Conservation (phyloP, 2,113 vertebrate genomes). For the Aythya baeri region DNA sequence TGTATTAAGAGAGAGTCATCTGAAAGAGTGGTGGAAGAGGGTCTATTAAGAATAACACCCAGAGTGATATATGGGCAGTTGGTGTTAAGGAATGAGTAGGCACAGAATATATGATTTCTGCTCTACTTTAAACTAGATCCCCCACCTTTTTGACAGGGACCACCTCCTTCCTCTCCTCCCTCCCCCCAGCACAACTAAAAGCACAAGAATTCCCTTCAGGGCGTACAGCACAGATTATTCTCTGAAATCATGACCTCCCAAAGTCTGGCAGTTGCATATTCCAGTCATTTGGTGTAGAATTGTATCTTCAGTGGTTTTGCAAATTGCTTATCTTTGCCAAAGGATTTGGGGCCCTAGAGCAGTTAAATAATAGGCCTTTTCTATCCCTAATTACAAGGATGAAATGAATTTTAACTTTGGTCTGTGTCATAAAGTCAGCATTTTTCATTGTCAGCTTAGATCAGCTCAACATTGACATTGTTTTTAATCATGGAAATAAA, state of each 20-base stretch:
- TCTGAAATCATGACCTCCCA: neutral
- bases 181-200: neutral
- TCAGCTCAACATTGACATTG: neutral
- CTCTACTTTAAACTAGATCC: constrained; percentile 35
- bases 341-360: neutral
- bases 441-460: constrained; percentile 36
- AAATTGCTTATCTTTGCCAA: neutral
- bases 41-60: constrained; percentile 19
- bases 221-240: neutral
- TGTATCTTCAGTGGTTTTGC: neutral
- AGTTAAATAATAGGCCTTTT: neutral
- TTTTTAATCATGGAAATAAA: neutral
- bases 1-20: neutral
- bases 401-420: neutral
- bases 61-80: constrained; percentile 17
- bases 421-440: neutral
- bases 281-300: neutral
- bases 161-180: constrained; percentile 21
- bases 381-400: neutral
- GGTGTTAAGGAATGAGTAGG: constrained; percentile 59
- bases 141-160: constrained; percentile 49
- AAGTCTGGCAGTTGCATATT: neutral
- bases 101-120: constrained; percentile 35
- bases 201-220: neutral
- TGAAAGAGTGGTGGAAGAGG: neutral